phyloP scores from a whole-genome alignment of 2,113 vertebrate species.

The Benitochromis conjunctus region DNA sequence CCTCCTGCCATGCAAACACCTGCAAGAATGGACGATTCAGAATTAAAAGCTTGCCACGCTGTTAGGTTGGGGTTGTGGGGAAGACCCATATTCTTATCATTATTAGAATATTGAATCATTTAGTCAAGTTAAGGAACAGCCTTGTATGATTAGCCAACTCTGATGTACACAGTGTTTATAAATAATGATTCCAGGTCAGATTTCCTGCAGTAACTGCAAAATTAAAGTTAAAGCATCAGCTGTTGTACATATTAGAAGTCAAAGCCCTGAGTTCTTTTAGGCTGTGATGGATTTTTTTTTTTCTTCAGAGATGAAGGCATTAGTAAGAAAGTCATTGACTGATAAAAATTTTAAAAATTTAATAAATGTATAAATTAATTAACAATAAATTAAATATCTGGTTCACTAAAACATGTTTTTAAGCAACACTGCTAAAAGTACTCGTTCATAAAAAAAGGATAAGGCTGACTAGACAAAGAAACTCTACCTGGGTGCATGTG shows the following conservation, averaged over 20 bases:
- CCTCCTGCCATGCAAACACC: constrained; percentile 64
- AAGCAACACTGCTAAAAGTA: background rate
- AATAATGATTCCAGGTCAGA: background rate
- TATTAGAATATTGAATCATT: background rate
- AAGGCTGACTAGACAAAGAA: background rate
- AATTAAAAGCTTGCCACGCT: background rate
- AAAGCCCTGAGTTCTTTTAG: background rate
- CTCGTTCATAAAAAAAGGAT: background rate
- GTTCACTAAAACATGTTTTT: background rate
- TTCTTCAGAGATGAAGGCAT: background rate
- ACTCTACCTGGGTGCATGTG: background rate
- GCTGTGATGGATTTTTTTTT: background rate
- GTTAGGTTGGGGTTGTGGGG: too few species aligned
- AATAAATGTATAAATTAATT: background rate
- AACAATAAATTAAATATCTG: background rate
- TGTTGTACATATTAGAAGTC: background rate
- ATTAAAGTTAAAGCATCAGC: background rate
- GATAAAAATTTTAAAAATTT: background rate
- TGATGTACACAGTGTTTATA: background rate
- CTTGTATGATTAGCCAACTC: background rate
- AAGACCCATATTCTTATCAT: background rate
- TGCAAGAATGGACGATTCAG: background rate
- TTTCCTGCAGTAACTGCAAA: background rate
- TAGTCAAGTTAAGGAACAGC: background rate
- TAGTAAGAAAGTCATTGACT: background rate